Percentiles rank a stretch among this genome's conserved stretches.
These are phyloP conservation scores for Eira barbara DNA, from an alignment of 2,113 vertebrate genomes.

Conservation along the genomic window DNA sequence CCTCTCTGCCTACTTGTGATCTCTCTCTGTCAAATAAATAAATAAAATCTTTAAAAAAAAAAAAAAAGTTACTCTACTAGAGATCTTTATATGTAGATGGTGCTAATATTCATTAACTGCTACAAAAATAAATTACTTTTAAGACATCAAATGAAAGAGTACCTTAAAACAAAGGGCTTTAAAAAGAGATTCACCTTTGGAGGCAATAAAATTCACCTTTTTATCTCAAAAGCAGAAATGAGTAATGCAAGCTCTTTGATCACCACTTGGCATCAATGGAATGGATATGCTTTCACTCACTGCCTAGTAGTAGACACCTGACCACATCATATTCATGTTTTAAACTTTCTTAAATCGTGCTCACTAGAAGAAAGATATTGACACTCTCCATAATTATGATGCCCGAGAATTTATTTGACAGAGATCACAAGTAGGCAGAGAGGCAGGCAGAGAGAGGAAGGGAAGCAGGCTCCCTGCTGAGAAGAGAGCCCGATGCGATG, in stretches of 20 bases:
- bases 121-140: constrained; percentile 10
- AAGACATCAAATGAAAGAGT: constrained; percentile 1
- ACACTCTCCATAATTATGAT: background rate
- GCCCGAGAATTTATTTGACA: background rate
- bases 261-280: background rate
- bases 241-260: background rate
- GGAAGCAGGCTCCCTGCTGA: too few relatives aligned
- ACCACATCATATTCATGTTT: background rate
- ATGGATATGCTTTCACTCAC: background rate
- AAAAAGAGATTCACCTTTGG: background rate
- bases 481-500: too few relatives aligned
- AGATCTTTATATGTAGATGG: background rate
- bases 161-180: background rate
- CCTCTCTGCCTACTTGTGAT: too few relatives aligned
- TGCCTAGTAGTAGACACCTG: background rate
- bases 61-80: background rate
- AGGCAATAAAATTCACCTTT: background rate
- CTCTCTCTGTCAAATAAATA: too few relatives aligned
- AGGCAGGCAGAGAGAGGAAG: too few relatives aligned
- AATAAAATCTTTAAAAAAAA: too few relatives aligned
- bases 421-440: too few relatives aligned
- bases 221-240: background rate
- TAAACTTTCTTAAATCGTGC: background rate
- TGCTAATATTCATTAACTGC: background rate
- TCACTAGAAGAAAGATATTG: background rate